Percentiles rank a stretch among this genome's conserved stretches.
phyloP scores from a whole-genome alignment of 2,888 invertebrate species.

The Cyaniris semiargus region DNA sequence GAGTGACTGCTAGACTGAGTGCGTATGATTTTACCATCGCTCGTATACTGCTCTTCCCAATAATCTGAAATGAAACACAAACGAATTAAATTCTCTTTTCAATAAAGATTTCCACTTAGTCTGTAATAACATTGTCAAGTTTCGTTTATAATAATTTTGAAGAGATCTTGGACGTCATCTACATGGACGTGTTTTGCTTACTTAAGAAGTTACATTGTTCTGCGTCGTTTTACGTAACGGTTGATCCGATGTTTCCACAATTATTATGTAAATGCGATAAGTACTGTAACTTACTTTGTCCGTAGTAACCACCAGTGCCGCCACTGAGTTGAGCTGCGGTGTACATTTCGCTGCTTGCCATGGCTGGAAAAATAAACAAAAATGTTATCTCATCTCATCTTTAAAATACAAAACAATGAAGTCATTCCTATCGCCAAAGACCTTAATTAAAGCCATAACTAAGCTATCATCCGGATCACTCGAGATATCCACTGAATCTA shows the following conservation, averaged over 20 bases:
- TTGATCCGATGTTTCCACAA: too few species aligned
- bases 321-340: conserved; percentile 53
- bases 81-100: not conserved
- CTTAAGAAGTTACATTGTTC: too few species aligned
- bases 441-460: too few species aligned
- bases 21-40: conserved; percentile 40
- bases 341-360: conserved; percentile 61
- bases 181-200: too few species aligned
- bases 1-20: conserved; percentile 39
- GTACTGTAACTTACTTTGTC: conserved; percentile 56
- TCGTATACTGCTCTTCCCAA: conserved; percentile 45
- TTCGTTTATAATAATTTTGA: too few species aligned
- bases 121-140: too few species aligned
- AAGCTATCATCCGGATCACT: too few species aligned
- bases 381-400: not conserved
- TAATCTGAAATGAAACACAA: conserved; percentile 44
- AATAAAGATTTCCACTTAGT: not conserved
- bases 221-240: too few species aligned
- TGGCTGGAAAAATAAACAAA: conserved; percentile 51
- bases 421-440: too few species aligned
- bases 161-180: too few species aligned
- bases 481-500: too few species aligned
- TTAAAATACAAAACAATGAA: not conserved
- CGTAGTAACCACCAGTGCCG: conserved; percentile 57
- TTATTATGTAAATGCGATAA: too few species aligned